phyloP scores from a whole-genome alignment of 2,113 vertebrate species.

The Pogona vitticeps region DNA sequence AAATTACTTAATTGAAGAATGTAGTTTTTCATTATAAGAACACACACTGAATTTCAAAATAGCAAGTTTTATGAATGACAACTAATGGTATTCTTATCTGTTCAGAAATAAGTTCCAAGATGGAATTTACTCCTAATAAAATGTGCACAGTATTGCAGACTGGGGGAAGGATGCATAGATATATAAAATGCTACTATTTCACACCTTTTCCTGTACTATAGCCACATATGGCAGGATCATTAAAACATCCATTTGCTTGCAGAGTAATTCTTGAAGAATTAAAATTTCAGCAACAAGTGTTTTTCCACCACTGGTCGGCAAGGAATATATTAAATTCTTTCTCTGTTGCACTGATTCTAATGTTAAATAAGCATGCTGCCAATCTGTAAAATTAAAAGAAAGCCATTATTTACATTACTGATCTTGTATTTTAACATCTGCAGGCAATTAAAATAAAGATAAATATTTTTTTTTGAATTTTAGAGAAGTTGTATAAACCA shows the following conservation, averaged over 20 bases:
- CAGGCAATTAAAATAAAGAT: not conserved
- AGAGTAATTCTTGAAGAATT: slow-evolving; percentile 91
- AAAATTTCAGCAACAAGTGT: slow-evolving; percentile 97
- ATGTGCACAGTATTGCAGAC: not conserved
- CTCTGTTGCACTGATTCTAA: slow-evolving; percentile 85
- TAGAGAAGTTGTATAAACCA: not conserved
- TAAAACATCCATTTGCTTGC: slow-evolving; percentile 88
- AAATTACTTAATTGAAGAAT: too few relatives aligned
- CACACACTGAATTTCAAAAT: not conserved
- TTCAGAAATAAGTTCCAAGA: not conserved
- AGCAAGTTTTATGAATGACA: not conserved
- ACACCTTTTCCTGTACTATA: slow-evolving; percentile 97
- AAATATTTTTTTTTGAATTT: not conserved
- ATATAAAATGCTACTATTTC: not conserved
- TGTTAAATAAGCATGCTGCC: slow-evolving; percentile 93
- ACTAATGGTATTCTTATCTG: not conserved
- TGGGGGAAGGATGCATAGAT: not conserved
- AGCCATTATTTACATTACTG: slow-evolving; percentile 15
- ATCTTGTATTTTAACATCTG: not conserved
- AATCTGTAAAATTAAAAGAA: slow-evolving; percentile 78
- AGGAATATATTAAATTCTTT: slow-evolving; percentile 94
- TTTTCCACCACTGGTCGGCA: slow-evolving; percentile 96
- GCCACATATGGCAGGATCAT: slow-evolving; percentile 94
- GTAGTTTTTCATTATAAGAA: rapidly evolving
- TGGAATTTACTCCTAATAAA: not conserved